These are phyloP conservation scores for Chelonus formosanus DNA, from an alignment of 2,888 invertebrate genomes.

Conservation along the genomic window DNA sequence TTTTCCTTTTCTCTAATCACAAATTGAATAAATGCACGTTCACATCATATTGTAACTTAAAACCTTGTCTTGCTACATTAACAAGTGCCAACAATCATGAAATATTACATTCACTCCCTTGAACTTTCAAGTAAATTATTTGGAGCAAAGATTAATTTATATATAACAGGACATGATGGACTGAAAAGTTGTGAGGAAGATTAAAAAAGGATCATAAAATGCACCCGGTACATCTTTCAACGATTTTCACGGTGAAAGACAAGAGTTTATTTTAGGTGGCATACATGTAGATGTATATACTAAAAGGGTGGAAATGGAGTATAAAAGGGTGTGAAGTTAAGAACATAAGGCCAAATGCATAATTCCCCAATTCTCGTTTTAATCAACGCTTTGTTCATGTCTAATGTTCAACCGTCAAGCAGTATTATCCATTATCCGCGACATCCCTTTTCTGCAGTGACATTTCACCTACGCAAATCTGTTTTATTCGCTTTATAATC, in stretches of 20 bases:
- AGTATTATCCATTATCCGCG: constrained; percentile 37
- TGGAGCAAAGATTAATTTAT: background rate
- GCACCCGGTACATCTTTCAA: constrained; percentile 7
- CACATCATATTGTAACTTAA: background rate
- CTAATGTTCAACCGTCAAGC: constrained; percentile 21
- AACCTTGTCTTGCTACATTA: background rate
- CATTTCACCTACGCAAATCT: constrained; percentile 19
- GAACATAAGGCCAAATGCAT: constrained; percentile 35
- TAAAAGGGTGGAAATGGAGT: constrained; percentile 15
- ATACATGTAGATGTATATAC: background rate
- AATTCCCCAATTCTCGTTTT: constrained; percentile 60
- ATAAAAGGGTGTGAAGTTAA: constrained; percentile 20
- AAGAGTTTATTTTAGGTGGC: too few species aligned
- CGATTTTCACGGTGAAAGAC: background rate
- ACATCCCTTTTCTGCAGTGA: constrained; percentile 27
- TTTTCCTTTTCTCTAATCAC: background rate
- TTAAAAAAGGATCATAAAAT: background rate
- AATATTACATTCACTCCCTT: background rate
- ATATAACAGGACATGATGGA: background rate
- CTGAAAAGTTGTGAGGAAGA: background rate
- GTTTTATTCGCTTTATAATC: constrained; percentile 20
- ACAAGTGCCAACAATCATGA: background rate
- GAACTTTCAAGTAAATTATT: background rate
- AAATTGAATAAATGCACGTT: background rate
- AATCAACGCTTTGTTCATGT: constrained; percentile 51